phyloP scores from a whole-genome alignment of 2,888 invertebrate genomes.

The Quadriops clusia region DNA sequence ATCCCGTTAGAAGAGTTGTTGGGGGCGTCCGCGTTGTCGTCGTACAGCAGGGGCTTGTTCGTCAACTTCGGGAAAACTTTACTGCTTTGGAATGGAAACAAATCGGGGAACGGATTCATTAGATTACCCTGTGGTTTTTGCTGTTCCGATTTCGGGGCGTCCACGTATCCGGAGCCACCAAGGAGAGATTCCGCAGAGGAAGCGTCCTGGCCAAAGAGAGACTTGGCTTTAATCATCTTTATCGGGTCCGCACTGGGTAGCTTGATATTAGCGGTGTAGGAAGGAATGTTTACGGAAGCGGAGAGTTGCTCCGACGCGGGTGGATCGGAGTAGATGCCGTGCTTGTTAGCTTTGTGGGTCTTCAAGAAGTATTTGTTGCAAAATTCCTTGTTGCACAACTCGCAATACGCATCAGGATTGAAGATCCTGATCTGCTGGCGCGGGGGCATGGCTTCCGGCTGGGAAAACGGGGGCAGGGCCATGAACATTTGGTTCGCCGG shows the following conservation, averaged over 20 bases:
- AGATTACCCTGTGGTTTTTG: conserved; percentile 20
- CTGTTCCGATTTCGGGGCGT: too few species aligned
- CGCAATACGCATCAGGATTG: conserved; percentile 95
- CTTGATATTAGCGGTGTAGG: conserved; percentile 29
- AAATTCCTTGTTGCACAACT: conserved; percentile 95
- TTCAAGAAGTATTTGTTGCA: conserved; percentile 97
- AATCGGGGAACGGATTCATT: conserved; percentile 46
- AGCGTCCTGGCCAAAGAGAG: too few species aligned
- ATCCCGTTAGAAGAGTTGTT: conserved; percentile 38
- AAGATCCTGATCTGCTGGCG: conserved; percentile 68
- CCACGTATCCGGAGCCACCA: too few species aligned
- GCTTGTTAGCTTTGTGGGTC: conserved; percentile 95
- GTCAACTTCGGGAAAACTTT: conserved; percentile 8
- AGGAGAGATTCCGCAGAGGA: too few species aligned
- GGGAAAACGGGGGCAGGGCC: conserved; percentile 34
- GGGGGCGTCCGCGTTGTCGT: conserved; percentile 5
- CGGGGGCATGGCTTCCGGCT: conserved; percentile 29
- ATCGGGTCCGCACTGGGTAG: conserved; percentile 30
- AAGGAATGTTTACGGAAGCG: conserved; percentile 27
- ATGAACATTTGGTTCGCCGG: conserved; percentile 31
- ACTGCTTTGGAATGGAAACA: conserved; percentile 42
- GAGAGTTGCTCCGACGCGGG: conserved; percentile 19
- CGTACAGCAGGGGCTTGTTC: background rate
- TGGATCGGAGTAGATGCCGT: conserved; percentile 65
- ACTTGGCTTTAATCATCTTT: conserved; percentile 29